These are phyloP conservation scores for Narcine bancroftii DNA, from an alignment of 2,113 vertebrate genomes.

Conservation along the genomic window DNA sequence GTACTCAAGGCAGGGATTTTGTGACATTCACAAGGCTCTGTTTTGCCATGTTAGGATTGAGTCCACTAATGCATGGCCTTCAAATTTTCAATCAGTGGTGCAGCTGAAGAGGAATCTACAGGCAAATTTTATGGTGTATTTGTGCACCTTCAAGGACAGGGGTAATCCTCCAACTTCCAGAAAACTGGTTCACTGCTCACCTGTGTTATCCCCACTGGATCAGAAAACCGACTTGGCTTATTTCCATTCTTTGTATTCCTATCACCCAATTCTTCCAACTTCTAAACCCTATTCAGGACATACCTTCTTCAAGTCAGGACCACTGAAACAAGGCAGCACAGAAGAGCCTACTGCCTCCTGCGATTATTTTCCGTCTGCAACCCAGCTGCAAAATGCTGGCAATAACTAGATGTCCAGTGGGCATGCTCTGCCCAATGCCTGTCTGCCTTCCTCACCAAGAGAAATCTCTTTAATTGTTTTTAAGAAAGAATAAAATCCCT, in stretches of 20 bases:
- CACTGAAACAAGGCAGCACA: not conserved
- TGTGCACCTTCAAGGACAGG: not conserved
- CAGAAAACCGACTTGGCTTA: not conserved
- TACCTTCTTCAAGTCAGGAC: fast-evolving
- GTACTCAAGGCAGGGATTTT: not conserved
- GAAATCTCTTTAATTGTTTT: not conserved
- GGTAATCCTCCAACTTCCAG: not conserved
- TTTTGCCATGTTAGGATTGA: not conserved
- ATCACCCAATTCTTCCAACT: not conserved
- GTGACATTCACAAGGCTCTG: not conserved
- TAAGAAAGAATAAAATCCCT: no score
- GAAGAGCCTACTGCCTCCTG: not conserved
- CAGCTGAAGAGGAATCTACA: not conserved
- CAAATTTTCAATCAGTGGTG: not conserved
- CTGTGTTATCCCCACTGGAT: no score
- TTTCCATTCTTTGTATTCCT: not conserved
- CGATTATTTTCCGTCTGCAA: not conserved
- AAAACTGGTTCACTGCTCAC: no score
- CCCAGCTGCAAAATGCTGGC: not conserved
- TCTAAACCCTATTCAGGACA: not conserved
- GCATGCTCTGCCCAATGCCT: not conserved
- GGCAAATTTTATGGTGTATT: not conserved
- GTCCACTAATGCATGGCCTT: not conserved
- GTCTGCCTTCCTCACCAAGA: not conserved
- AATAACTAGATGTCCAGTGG: not conserved